Base-by-base conservation (phyloP, 2,113 vertebrate genomes). In the Varanus komodoensis region DNA sequence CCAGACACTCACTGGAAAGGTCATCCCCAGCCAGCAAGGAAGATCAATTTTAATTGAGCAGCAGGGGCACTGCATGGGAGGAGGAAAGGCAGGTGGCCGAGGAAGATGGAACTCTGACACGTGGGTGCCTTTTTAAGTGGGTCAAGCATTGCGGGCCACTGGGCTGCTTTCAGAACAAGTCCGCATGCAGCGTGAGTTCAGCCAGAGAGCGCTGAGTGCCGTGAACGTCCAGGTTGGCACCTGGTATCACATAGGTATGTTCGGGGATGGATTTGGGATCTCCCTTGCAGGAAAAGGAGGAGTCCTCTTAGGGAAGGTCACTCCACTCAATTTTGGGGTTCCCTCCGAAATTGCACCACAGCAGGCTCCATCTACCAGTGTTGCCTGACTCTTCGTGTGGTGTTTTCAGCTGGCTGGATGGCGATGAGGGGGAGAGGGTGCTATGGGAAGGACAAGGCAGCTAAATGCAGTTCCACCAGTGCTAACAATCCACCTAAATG, bases 21-120 rank as follows among this genome's bases (percentile, higher is more conserved):
- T 97, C 96, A 97, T 92, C 94, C 81, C 83, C 81, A 8, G 93
- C 94, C 86, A 85, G 94, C 68, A 89, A 90, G 91, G 92, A 92
- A 95, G 94, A 95, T 96, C 94, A 92, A 96, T 97, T 96, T 89
- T 92, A 89, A 96, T 97, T 95, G 91, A 92, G 83, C 92, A 81
- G 92, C 69, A 9, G 79, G 90, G 87, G 57, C 19, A 25, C 71
- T 19, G 23, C 81, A 23, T 27, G 23, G 74, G 52, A 57, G 44
- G 81, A 29, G 79, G 12, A 44, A 68, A 57, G 9, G 64, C 17
- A 23, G 75, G 19, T 2, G 38, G 75, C 8, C 38, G 73, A n/a
- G 69, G 85, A 25, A 34, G 69, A 19, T 17, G 52, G 23, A 4
- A 57, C 44, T 74, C 27, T 25, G 12, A 77, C 69, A 74, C 88